These are phyloP conservation scores for Ceyx cyanopectus DNA, from an alignment of 2,113 vertebrate genomes.

Conservation along the genomic window DNA sequence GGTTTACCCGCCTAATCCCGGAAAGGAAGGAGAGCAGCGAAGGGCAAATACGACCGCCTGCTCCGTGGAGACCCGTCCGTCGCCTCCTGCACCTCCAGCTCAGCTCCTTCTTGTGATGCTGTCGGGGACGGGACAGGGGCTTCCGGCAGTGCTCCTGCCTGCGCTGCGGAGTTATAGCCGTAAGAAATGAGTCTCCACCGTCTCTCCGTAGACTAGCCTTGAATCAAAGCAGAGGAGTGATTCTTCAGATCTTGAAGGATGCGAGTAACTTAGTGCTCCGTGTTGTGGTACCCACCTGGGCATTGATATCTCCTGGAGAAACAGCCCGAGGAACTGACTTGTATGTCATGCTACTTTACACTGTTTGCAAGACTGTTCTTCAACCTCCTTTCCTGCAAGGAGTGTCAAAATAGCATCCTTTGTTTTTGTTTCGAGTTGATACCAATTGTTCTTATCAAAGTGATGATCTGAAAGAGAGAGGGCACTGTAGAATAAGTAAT, in stretches of 20 bases:
- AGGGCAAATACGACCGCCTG: not conserved
- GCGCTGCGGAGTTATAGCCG: not conserved
- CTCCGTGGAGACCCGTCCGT: not conserved
- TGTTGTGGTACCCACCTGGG: not conserved
- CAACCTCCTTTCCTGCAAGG: not conserved
- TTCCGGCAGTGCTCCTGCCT: not conserved
- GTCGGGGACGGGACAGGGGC: not conserved
- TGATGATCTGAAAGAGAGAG: not conserved
- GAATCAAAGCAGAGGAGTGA: not conserved
- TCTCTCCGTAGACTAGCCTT: not conserved
- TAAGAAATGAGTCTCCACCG: not conserved
- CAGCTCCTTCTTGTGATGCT: not conserved
- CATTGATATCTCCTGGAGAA: not conserved
- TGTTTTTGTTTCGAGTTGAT: rapidly evolving
- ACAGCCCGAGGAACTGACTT: not conserved
- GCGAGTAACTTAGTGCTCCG: not conserved
- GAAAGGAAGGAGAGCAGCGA: not conserved
- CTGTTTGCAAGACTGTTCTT: not conserved
- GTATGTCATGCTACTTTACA: not conserved
- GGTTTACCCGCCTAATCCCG: not conserved
- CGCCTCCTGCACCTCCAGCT: not conserved
- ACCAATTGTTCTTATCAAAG: not conserved
- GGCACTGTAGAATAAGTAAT: not conserved
- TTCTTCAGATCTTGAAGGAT: not conserved
- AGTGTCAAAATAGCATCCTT: not conserved